Percentiles rank a stretch among this genome's conserved stretches.
Conservation (phyloP, 2,888 invertebrate genomes). For the Troides oblongomaculatus region DNA sequence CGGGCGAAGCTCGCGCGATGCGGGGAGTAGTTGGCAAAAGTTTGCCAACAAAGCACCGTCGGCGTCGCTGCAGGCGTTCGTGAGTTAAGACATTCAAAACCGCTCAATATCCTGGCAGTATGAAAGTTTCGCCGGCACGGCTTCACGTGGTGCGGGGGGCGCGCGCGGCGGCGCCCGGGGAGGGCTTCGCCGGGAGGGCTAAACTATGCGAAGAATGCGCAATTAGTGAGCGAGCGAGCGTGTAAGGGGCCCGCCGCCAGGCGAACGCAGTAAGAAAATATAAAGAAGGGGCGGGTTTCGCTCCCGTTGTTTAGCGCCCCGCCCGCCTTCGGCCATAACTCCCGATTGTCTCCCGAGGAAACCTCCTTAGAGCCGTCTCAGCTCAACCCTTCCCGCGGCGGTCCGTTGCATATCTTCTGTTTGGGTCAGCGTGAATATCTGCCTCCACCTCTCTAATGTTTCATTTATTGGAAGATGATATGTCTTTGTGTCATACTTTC, state of each 20-base stretch:
- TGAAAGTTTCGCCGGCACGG: slow-evolving; percentile 79
- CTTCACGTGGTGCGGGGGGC: slow-evolving; percentile 76
- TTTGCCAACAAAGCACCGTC: slow-evolving; percentile 65
- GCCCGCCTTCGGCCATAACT: slow-evolving; percentile 79
- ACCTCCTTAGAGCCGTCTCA: slow-evolving; percentile 75
- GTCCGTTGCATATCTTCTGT: slow-evolving; percentile 73
- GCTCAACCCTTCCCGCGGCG: slow-evolving; percentile 75
- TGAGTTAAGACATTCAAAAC: slow-evolving; percentile 81
- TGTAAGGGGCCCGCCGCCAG: slow-evolving; percentile 82
- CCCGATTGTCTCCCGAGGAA: slow-evolving; percentile 79
- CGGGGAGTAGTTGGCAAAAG: slow-evolving; percentile 63
- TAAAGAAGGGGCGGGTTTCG: slow-evolving; percentile 83
- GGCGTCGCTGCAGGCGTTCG: slow-evolving; percentile 66
- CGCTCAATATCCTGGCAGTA: slow-evolving; percentile 79
- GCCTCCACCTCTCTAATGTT: slow-evolving; percentile 60
- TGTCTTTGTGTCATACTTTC: slow-evolving; percentile 19
- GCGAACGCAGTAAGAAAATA: slow-evolving; percentile 84
- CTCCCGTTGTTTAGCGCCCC: slow-evolving; percentile 79
- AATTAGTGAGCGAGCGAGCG: slow-evolving; percentile 93
- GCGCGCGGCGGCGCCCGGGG: slow-evolving; percentile 62
- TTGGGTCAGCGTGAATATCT: slow-evolving; percentile 79
- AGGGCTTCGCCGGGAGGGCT: slow-evolving; percentile 84
- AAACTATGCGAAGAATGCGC: slow-evolving; percentile 98
- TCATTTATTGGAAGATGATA: slow-evolving; percentile 49
- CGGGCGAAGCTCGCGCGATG: slow-evolving; percentile 46